These are phyloP conservation scores for Xenentodon cancila DNA, from an alignment of 2,797 vertebrate genomes.

Conservation along the genomic window DNA sequence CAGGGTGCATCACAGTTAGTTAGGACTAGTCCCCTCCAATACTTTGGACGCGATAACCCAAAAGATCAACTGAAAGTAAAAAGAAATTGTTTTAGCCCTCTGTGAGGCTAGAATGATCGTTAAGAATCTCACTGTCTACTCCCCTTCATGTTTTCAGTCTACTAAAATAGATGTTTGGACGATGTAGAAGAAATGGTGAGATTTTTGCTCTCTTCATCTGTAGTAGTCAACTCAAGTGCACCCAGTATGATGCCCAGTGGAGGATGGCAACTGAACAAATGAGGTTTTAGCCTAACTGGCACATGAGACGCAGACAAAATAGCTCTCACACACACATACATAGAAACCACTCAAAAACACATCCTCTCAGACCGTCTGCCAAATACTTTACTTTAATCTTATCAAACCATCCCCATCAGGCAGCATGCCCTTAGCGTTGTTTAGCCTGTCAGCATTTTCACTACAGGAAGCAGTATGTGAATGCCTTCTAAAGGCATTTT, in stretches of 20 bases:
- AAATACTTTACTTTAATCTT: conserved; percentile 87
- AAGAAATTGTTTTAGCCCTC: not conserved
- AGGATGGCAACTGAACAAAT: conserved; percentile 75
- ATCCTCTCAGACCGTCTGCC: conserved; percentile 74
- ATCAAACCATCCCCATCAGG: conserved; percentile 85
- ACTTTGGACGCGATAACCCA: conserved; percentile 1
- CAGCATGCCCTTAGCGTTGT: conserved; percentile 70
- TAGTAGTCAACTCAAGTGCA: conserved; percentile 39
- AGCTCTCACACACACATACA: conserved; percentile 16
- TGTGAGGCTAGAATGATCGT: not conserved
- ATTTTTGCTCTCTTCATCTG: conserved; percentile 34
- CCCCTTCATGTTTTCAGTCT: conserved; percentile 1
- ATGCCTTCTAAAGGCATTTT: conserved; percentile 54
- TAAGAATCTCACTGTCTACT: conserved; percentile 4
- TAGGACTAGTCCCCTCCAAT: not conserved
- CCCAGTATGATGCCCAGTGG: conserved; percentile 40
- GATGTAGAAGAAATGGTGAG: conserved; percentile 20
- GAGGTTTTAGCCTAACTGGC: conserved; percentile 79
- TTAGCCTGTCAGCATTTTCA: conserved; percentile 79
- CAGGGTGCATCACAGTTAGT: not conserved
- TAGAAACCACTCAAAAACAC: conserved; percentile 53
- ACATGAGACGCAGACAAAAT: conserved; percentile 47
- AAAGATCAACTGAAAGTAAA: conserved; percentile 16
- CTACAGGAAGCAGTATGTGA: conserved; percentile 64
- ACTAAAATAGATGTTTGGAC: conserved; percentile 6